Conservation (phyloP, 1,140 invertebrate genomes). For the Potamilus streckersoni region DNA sequence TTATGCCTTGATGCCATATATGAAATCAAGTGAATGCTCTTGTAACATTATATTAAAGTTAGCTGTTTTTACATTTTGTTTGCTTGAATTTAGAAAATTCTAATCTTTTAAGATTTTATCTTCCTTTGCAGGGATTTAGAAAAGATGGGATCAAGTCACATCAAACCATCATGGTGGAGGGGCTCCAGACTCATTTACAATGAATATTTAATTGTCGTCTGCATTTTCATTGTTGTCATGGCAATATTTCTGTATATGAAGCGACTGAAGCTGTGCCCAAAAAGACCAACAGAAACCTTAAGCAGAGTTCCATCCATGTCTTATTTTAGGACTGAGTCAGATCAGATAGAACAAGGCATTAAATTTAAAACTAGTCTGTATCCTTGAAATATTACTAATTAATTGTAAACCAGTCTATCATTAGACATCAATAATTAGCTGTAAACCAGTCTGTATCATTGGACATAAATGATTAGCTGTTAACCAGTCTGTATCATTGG, state of each 20-base stretch:
- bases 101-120: not conserved
- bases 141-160: not conserved
- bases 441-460: too few relatives aligned
- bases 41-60: too few relatives aligned
- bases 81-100: not conserved
- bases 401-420: too few relatives aligned
- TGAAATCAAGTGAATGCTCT: too few relatives aligned
- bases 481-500: too few relatives aligned
- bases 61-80: too few relatives aligned
- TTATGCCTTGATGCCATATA: too few relatives aligned
- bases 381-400: too few relatives aligned
- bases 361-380: not conserved
- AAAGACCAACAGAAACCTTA: conserved; percentile 30
- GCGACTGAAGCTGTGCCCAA: conserved; percentile 37
- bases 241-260: conserved; percentile 53
- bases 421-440: too few relatives aligned
- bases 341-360: conserved; percentile 43
- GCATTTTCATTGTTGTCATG: conserved; percentile 51
- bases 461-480: too few relatives aligned
- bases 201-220: conserved; percentile 45
- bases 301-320: conserved; percentile 55
- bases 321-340: conserved; percentile 56
- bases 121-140: conserved; percentile 27
- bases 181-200: conserved; percentile 33
- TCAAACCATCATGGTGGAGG: conserved; percentile 24